phyloP scores from a whole-genome alignment of 2,113 vertebrate species.

The Polyodon spathula region DNA sequence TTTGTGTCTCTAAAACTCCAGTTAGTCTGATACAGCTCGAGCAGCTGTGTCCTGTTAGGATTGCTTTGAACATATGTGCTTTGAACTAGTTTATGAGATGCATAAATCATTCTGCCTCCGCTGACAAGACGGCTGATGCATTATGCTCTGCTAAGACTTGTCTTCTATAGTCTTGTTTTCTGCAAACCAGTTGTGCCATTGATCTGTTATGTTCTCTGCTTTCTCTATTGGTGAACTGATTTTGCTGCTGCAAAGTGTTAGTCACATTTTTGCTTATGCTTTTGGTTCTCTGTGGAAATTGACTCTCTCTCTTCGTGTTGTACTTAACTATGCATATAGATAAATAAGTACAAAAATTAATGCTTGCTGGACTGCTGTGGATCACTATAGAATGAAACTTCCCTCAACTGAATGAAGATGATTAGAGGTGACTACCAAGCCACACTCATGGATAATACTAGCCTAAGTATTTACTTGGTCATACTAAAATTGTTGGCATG shows the following conservation, averaged over 20 bases:
- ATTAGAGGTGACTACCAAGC: too few species aligned
- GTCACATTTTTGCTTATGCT: neutral
- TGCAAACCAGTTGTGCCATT: neutral
- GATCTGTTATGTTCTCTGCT: neutral
- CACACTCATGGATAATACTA: too few species aligned
- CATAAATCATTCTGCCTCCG: constrained; percentile 2
- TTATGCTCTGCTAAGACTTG: neutral
- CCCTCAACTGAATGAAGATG: too few species aligned
- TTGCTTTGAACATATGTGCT: neutral
- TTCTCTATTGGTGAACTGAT: constrained; percentile 3
- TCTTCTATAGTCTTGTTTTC: constrained; percentile 1
- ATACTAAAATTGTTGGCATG: too few species aligned
- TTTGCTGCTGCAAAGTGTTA: neutral
- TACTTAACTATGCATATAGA: too few species aligned
- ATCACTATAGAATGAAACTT: too few species aligned
- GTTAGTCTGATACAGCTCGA: neutral
- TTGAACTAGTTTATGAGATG: neutral
- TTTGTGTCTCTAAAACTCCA: neutral
- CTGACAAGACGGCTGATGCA: neutral
- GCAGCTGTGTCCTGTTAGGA: neutral
- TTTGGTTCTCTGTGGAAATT: neutral
- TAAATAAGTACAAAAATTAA: too few species aligned
- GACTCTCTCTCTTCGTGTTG: neutral
- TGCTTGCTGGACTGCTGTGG: too few species aligned
- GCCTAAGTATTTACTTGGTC: too few species aligned